These are phyloP conservation scores for Glaucopsyche alexis DNA, from an alignment of 2,888 invertebrate genomes.

Conservation along the genomic window DNA sequence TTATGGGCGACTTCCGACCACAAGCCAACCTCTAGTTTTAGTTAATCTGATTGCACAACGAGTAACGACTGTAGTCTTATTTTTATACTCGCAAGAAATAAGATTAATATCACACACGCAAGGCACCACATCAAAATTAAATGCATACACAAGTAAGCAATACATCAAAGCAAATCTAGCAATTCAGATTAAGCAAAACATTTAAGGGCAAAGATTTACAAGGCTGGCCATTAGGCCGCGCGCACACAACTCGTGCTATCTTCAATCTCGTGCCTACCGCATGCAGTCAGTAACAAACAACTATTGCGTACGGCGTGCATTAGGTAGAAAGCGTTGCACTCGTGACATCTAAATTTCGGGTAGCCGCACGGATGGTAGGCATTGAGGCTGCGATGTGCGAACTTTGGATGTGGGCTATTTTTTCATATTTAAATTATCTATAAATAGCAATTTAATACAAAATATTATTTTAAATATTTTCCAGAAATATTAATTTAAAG, in stretches of 20 bases:
- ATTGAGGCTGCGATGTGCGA: conserved; percentile 33
- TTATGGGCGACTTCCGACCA: too few relatives aligned
- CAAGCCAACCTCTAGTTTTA: too few relatives aligned
- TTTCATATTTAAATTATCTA: too few relatives aligned
- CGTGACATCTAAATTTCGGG: conserved; percentile 79
- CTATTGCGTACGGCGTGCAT: conserved; percentile 64
- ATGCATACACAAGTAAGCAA: conserved; percentile 7
- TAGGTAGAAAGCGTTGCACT: conserved; percentile 68
- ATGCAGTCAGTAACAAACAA: conserved; percentile 72
- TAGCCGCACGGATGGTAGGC: conserved; percentile 59
- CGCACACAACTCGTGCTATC: conserved; percentile 65
- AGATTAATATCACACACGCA: neutral
- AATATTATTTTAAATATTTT: too few relatives aligned
- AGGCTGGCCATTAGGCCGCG: conserved; percentile 48
- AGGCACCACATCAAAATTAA: neutral
- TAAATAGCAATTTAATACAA: too few relatives aligned
- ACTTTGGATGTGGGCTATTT: conserved; percentile 3
- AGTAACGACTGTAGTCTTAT: too few relatives aligned
- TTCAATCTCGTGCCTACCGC: conserved; percentile 69
- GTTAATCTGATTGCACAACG: too few relatives aligned
- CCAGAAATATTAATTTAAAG: too few relatives aligned
- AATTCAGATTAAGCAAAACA: conserved; percentile 38
- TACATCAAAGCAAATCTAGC: conserved; percentile 29
- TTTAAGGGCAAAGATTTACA: conserved; percentile 45
- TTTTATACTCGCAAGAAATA: neutral